Evolutionary conservation across 2,888 invertebrate genomes (phyloP).

Genomic region (Arge pagana): DNA sequence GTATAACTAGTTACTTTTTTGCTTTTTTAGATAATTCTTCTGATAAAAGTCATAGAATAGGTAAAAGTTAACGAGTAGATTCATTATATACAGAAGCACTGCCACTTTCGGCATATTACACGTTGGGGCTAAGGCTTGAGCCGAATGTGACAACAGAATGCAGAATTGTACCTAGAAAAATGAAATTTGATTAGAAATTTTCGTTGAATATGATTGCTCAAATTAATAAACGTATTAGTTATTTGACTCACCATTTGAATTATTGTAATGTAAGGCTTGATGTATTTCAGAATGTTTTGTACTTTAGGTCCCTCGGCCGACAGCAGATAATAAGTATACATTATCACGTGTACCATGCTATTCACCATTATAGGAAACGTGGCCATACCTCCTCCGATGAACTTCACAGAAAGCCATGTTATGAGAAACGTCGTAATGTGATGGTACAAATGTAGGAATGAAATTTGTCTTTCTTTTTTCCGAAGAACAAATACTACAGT

Average conservation of each 20-base stretch:
- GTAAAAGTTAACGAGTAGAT: slow-evolving; percentile 67
- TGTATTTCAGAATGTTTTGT: slow-evolving; percentile 60
- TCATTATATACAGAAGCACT: slow-evolving; percentile 61
- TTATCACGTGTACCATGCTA: slow-evolving; percentile 69
- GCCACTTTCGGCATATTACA: slow-evolving; percentile 62
- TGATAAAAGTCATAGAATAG: slow-evolving; percentile 73
- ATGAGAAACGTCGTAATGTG: slow-evolving; percentile 67
- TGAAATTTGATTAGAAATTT: slow-evolving; percentile 21
- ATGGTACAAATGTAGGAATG: slow-evolving; percentile 74
- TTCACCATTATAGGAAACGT: slow-evolving; percentile 67
- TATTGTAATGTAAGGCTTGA: slow-evolving; percentile 63
- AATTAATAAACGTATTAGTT: not conserved
- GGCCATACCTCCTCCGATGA: slow-evolving; percentile 66
- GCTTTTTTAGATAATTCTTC: slow-evolving; percentile 58
- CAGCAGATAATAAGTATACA: slow-evolving; percentile 74
- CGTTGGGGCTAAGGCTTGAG: slow-evolving; percentile 59
- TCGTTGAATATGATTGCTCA: not conserved
- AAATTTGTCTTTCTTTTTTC: slow-evolving; percentile 71
- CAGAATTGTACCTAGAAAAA: slow-evolving; percentile 67
- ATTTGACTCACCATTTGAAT: slow-evolving; percentile 68
- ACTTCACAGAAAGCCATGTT: slow-evolving; percentile 65
- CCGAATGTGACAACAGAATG: slow-evolving; percentile 63
- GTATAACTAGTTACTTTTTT: slow-evolving; percentile 13
- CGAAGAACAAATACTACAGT: slow-evolving; percentile 72
- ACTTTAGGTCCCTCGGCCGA: slow-evolving; percentile 65